phyloP scores from a whole-genome alignment of 2,888 invertebrate genomes.

The Rotaria socialis region DNA sequence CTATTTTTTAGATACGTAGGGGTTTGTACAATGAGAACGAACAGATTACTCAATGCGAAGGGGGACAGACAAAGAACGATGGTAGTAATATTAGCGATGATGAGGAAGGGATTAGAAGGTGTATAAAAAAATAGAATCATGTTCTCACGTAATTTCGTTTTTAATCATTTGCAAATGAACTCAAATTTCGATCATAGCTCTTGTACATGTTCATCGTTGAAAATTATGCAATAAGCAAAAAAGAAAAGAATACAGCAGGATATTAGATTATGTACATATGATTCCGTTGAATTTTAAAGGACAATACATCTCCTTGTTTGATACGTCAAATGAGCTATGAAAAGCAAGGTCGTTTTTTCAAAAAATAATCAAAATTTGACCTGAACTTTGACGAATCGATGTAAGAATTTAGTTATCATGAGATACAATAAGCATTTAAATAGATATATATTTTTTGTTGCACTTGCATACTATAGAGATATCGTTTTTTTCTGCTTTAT shows the following conservation, averaged over 20 bases:
- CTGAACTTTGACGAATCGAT: too few species aligned
- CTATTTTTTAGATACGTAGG: neutral
- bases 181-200: neutral
- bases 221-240: neutral
- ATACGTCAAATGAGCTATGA: neutral
- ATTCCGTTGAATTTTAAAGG: neutral
- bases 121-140: constrained; percentile 4
- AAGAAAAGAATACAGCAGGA: neutral
- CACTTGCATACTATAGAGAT: neutral
- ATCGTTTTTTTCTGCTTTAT: neutral
- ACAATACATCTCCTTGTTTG: neutral
- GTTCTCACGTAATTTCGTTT: constrained; percentile 15
- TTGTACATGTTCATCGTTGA: neutral
- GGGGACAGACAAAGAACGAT: neutral
- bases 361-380: too few species aligned
- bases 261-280: neutral
- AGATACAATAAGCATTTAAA: too few species aligned
- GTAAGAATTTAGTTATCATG: too few species aligned
- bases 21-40: neutral
- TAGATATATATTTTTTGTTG: neutral
- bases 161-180: constrained; percentile 5
- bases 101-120: neutral
- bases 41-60: neutral
- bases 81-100: neutral
- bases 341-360: neutral